Evolutionary conservation across 2,888 invertebrate species (phyloP), one percentile per base, ranked within the genome.

Genomic region (Epistrophella euchroma): DNA sequence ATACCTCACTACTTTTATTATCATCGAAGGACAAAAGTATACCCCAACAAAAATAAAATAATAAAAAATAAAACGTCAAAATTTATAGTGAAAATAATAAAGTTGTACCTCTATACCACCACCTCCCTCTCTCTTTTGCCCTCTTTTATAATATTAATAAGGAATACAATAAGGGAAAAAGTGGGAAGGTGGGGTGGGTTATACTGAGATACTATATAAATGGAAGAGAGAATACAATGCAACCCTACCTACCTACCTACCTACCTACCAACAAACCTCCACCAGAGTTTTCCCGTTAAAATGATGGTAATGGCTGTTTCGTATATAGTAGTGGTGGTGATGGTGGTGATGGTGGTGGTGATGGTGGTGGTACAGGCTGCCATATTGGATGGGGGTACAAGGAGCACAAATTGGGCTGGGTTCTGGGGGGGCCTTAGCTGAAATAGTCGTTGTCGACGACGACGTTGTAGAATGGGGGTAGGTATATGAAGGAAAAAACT

Each of bases 41-140:
- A 66, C 37, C 40, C 43, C 37, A 60, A 52, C 43, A 35, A 22
- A 66, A 35, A 50, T 45, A 66, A 35, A 56, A 47, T 25, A 22
- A n/a, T 1, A 40, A 35, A 35, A 35, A 43, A 74, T 71, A 60
- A 68, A 75, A 62, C 73, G 72, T 74, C 68, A 83, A 74, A 50
- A 75, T 79, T 64, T 79, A 58, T 79, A 75, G 84, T 72, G 75
- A 76, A 85, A 85, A 85, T 85, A 85, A 81, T 85, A 81, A 73
- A 81, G 81, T 73, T 85, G 76, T 85, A 76, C 85, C 68, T 60
- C n/a, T 43, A 40, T 56, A 28, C 52, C 40, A n/a, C 40, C 17
- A 15, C 19, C 47, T 25, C 28, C 19, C 15, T 15, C 13, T n/a
- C 28, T 55, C 40, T 62, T 40, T 6, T 55, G 66, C 35, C 35